phyloP scores from a whole-genome alignment of 2,888 invertebrate species.

The Itoplectis maculator region DNA sequence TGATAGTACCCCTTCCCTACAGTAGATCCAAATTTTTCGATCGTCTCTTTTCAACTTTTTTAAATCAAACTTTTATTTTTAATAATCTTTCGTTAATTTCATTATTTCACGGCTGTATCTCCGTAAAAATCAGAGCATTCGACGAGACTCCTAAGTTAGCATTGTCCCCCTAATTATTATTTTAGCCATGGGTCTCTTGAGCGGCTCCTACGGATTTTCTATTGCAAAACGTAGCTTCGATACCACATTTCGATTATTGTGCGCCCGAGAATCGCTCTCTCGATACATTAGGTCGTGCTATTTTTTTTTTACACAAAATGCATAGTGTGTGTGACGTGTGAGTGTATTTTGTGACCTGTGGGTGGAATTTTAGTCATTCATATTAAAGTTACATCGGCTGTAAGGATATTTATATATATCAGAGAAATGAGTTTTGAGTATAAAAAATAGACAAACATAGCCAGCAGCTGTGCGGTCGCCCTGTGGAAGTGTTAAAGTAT shows the following conservation, averaged over 20 bases:
- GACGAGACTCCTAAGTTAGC: too few relatives aligned
- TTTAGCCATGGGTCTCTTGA: not conserved
- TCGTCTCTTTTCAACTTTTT: conserved; percentile 62
- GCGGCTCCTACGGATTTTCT: not conserved
- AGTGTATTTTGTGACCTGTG: conserved; percentile 48
- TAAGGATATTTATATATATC: too few relatives aligned
- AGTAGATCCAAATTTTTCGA: conserved; percentile 80
- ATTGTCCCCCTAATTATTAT: too few relatives aligned
- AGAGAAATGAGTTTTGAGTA: not conserved
- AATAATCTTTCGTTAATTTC: not conserved
- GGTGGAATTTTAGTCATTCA: conserved; percentile 26
- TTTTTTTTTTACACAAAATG: conserved; percentile 7
- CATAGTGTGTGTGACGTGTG: conserved; percentile 30
- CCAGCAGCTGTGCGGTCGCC: conserved; percentile 66
- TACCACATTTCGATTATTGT: conserved; percentile 18
- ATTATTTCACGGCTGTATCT: conserved; percentile 7
- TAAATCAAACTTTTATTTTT: conserved; percentile 57
- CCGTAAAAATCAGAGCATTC: conserved; percentile 14
- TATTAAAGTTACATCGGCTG: conserved; percentile 33
- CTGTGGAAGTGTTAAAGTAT: conserved; percentile 61
- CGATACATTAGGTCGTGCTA: conserved; percentile 16
- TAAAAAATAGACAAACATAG: conserved; percentile 52
- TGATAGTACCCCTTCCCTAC: conserved; percentile 83
- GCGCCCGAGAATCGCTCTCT: conserved; percentile 6
- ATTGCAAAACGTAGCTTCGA: not conserved